Evolutionary conservation across 2,113 vertebrate species (phyloP), one percentile per base, ranked within the genome.

Genomic region (Callocephalon fimbriatum): DNA sequence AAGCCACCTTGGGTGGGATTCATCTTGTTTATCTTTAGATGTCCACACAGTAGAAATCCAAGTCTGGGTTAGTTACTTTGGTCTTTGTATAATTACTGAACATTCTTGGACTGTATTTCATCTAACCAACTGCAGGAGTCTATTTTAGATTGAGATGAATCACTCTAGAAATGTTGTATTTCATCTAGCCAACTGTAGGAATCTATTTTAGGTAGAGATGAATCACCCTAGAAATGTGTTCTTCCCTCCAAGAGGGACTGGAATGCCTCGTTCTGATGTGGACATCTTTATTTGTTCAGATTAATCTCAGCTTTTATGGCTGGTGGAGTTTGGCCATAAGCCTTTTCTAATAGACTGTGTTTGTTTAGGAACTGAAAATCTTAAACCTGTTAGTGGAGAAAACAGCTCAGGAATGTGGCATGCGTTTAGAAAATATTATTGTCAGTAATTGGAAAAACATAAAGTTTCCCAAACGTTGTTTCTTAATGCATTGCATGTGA

Each of bases 61-160:
- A 61, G 32, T 32, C 40, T 80, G 66, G 92, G 72, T 35, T 53
- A 23, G 67, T 58, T 81, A 23, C 50, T 74, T 79, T 73, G 75
- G 54, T 66, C 59, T 74, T 70, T 26, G 27, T 58, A 1, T 92
- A 66, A 70, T 82, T 75, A 38, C 32, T 68, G 62, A 56, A 45
- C 51, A 42, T 70, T 81, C 72, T 82, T 78, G 68, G 59, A 48
- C 59, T 80, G 42, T 31, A 35, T 73, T 71, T 95, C 76, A 47
- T 88, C 53, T 48, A 90, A 54, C 72, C 59, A 88, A 61, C 65
- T 87, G 68, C 48, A 76, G 75, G 31, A 88, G 88, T 94, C 91
- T 97, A 88, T 95, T 96, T 97, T 95, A 74, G 68, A 62, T 91
- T 76, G 79, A 83, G 83, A 95, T 96, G 91, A 96, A 95, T 97